A percentile compares a stretch with the other conserved stretches of the same genome.
Conservation (phyloP, 2,888 invertebrate genomes). For the Platerodrilus igneus region DNA sequence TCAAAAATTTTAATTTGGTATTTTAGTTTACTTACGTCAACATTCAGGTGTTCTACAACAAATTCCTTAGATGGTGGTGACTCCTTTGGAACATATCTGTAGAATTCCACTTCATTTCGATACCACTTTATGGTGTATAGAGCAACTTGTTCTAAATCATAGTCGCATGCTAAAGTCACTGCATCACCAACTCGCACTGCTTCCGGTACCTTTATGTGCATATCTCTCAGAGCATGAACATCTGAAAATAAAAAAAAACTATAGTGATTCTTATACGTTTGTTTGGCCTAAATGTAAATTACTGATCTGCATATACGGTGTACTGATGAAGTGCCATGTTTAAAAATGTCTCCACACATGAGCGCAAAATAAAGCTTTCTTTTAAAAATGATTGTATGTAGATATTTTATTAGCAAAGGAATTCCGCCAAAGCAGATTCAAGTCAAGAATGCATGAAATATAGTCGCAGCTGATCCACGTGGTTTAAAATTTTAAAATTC, state of each 20-base stretch:
- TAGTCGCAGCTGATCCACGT: too few relatives aligned
- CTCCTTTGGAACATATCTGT: conserved; percentile 54
- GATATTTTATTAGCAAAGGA: too few relatives aligned
- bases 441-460: too few relatives aligned
- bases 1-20: neutral
- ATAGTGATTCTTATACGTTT: too few relatives aligned
- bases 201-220: conserved; percentile 48
- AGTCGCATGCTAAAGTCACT: conserved; percentile 50
- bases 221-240: conserved; percentile 39
- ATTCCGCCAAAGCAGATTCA: too few relatives aligned
- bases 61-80: conserved; percentile 52
- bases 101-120: conserved; percentile 52
- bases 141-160: conserved; percentile 52
- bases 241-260: conserved; percentile 36
- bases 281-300: too few relatives aligned
- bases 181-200: conserved; percentile 49
- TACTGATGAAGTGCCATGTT: too few relatives aligned
- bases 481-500: too few relatives aligned
- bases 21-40: conserved; percentile 48
- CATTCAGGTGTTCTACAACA: conserved; percentile 48
- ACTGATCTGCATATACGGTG: too few relatives aligned
- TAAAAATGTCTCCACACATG: too few relatives aligned
- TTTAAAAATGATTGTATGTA: too few relatives aligned
- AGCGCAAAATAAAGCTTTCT: too few relatives aligned
- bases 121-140: conserved; percentile 57